Conservation (phyloP, 2,888 invertebrate genomes). For the Netelia melanura region DNA sequence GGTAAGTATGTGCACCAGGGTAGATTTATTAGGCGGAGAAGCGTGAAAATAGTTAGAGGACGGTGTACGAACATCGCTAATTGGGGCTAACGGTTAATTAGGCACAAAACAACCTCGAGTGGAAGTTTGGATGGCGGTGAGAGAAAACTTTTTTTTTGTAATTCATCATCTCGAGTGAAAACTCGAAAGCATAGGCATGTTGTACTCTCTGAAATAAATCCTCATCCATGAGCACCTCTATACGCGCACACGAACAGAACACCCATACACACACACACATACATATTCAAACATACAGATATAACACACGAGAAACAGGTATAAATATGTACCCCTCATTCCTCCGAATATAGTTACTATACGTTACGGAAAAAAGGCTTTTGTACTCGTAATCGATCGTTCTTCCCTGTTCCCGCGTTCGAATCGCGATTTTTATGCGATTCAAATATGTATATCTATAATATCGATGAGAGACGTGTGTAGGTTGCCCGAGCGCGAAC, state of each 20-base stretch:
- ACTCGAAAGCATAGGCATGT: constrained; percentile 10
- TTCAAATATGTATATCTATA: constrained; percentile 39
- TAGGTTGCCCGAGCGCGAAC: constrained; percentile 1
- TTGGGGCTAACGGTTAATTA: constrained; percentile 54
- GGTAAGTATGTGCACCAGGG: constrained; percentile 8
- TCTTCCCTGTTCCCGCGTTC: constrained; percentile 71
- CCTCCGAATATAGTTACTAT: constrained; percentile 44
- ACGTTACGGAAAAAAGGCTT: constrained; percentile 75
- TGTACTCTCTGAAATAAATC: constrained; percentile 25
- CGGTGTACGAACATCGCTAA: constrained; percentile 35
- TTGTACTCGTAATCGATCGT: constrained; percentile 80
- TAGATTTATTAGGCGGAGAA: constrained; percentile 19
- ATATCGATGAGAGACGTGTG: constrained; percentile 35
- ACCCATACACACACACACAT: constrained; percentile 1
- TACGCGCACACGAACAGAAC: constrained; percentile 1
- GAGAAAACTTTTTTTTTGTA: constrained; percentile 14
- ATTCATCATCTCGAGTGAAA: constrained; percentile 45
- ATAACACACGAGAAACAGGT: constrained; percentile 45
- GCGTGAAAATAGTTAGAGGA: constrained; percentile 21
- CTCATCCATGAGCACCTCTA: constrained; percentile 7
- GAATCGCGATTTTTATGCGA: constrained; percentile 58
- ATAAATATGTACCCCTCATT: constrained; percentile 45
- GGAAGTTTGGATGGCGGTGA: constrained; percentile 6
- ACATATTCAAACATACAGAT: neutral
- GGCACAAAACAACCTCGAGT: constrained; percentile 34